Evolutionary conservation across 92 coral and sea anemone species (phyloP), one percentile per base, ranked within the genome.

Genomic region (Bergia puertoricense): DNA sequence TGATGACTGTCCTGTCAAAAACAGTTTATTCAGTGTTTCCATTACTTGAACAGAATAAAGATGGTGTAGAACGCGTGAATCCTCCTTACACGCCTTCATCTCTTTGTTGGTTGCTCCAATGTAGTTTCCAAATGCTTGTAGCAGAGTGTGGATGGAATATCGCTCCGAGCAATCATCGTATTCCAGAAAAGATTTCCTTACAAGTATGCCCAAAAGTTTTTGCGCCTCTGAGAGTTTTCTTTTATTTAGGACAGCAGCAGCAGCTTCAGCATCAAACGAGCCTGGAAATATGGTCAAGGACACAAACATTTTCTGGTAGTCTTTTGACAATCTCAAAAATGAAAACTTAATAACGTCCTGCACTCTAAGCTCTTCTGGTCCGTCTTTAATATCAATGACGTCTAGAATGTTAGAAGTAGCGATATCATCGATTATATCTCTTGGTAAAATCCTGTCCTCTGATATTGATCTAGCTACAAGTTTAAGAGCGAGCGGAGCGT

Each of bases 121-220:
- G 0, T 3, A 15, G 11, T 36, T 14, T 30, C 76, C 76, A 72
- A 30, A 78, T 1, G 82, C 67, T 9, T 48, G 66, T 3, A 78
- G 39, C 1, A 78, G 66, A 10, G 82, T 78, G 37, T 78, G 82
- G 15, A 78, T 8, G 18, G n/a, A 78, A n/a, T 78, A 78, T 45
- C 67, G 41, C 40, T 36, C 41, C 0, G 15, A 72, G 15, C 41
- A 10, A 36, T 10, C 11, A 72, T 36, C 44, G 8, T 72, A 23
- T 72, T 72, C 76, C 9, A 72, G 41, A 6, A 72, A 39, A 0
- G 76, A 36, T 37, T 72, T 72, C 41, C 76, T 23, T 30, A 72
- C 8, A 72, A 72, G 76, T 15, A 72, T 3, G 43, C 76, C 13
- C 76, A 72, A 5, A 30, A 0, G 0, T 39, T 72, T 72, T 15